Percentiles rank a stretch among this genome's conserved stretches.
These are phyloP conservation scores for Ophiothrix spiculata DNA, from an alignment of 35 echinoderm and acorn worm species.

Conservation along the genomic window DNA sequence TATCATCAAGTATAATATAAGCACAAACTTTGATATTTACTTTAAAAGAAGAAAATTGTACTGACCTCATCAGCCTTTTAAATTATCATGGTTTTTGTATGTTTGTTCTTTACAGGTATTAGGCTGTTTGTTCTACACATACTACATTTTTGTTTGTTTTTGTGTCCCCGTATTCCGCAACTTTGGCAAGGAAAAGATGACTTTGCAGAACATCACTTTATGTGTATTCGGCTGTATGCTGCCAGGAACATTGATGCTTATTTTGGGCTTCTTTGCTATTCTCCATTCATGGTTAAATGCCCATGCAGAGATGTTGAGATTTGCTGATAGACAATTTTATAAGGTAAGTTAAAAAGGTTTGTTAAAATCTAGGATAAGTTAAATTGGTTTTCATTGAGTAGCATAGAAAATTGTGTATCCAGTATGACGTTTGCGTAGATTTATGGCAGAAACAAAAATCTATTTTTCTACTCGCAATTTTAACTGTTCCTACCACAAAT, in stretches of 20 bases:
- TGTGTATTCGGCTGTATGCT: constrained; percentile 69
- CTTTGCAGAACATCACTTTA: constrained; percentile 49
- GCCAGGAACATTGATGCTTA: constrained; percentile 62
- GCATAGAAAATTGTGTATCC: too few relatives aligned
- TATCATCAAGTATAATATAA: too few relatives aligned
- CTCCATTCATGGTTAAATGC: constrained; percentile 93
- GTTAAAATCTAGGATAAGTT: too few relatives aligned
- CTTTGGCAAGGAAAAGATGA: constrained; percentile 69
- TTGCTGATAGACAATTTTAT: constrained; percentile 97
- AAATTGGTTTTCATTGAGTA: too few relatives aligned
- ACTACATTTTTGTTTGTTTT: constrained; percentile 68
- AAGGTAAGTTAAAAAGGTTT: constrained; percentile 48
- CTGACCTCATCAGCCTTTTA: not conserved
- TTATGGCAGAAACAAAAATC: too few relatives aligned
- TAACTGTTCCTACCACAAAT: too few relatives aligned
- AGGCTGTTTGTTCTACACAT: constrained; percentile 77
- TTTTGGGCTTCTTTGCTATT: constrained; percentile 74
- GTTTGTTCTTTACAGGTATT: constrained; percentile 53
- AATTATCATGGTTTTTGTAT: not conserved
- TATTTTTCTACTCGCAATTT: too few relatives aligned
- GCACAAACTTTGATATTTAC: too few relatives aligned
- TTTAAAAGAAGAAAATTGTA: too few relatives aligned
- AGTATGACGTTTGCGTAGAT: too few relatives aligned
- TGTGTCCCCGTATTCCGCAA: constrained; percentile 71
- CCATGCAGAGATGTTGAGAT: constrained; percentile 85